These are phyloP conservation scores for Halictus rubicundus DNA, from an alignment of 1,140 invertebrate species.

Conservation along the genomic window DNA sequence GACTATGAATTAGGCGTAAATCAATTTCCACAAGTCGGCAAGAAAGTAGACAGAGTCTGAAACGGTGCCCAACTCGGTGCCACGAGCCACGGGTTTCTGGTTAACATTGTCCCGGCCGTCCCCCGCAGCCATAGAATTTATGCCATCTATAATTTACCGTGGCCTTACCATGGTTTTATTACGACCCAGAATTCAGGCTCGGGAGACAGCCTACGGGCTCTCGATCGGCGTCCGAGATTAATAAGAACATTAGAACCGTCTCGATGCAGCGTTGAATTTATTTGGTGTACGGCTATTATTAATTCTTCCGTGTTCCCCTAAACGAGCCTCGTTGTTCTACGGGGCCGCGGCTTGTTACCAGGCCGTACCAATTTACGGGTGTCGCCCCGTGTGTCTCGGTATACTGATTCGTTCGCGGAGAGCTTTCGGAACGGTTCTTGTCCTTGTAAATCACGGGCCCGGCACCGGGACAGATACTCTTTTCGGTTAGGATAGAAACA, in stretches of 20 bases:
- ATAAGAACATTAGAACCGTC: conserved; percentile 28
- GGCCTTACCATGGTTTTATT: conserved; percentile 28
- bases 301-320: neutral
- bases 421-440: conserved; percentile 28
- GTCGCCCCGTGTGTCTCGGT: conserved; percentile 4
- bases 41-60: no score
- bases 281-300: conserved; percentile 23
- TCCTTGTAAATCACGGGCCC: conserved; percentile 22
- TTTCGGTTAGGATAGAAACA: conserved; percentile 4
- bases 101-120: conserved; percentile 2
- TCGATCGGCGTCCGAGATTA: conserved; percentile 26
- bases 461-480: neutral
- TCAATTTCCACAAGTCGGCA: no score
- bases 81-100: no score
- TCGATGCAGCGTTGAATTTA: conserved; percentile 37
- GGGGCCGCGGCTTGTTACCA: conserved; percentile 17
- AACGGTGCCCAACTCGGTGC: no score
- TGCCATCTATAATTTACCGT: conserved; percentile 40
- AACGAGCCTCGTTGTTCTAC: conserved; percentile 14
- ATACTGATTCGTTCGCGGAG: conserved; percentile 3
- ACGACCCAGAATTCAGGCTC: conserved; percentile 43
- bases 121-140: conserved; percentile 51
- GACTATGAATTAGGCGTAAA: no score
- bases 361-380: conserved; percentile 30
- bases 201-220: conserved; percentile 9